phyloP scores from a whole-genome alignment of 2,888 invertebrate genomes.

The Tinea trinotella region DNA sequence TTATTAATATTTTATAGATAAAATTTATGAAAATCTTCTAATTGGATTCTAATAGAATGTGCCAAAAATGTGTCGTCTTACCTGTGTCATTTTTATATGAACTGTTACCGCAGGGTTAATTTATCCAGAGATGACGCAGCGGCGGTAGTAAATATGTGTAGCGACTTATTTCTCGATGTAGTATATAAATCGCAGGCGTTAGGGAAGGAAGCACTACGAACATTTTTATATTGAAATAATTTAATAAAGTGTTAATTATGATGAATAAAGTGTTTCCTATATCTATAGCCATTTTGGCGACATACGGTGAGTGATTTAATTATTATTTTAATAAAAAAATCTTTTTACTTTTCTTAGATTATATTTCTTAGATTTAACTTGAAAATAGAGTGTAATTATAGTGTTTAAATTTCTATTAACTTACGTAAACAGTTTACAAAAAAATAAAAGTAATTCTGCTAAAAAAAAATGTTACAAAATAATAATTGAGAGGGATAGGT shows the following conservation, averaged over 20 bases:
- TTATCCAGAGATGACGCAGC: slow-evolving; percentile 52
- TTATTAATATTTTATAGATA: not conserved
- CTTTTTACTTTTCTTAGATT: too few relatives aligned
- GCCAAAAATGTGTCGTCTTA: too few relatives aligned
- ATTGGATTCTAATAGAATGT: not conserved
- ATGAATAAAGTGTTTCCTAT: slow-evolving; percentile 32
- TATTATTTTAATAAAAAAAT: too few relatives aligned
- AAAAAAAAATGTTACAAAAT: too few relatives aligned
- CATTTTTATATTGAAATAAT: not conserved
- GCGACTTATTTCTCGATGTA: slow-evolving; percentile 48
- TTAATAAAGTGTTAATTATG: slow-evolving; percentile 37
- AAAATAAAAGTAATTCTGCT: too few relatives aligned
- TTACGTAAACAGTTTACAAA: too few relatives aligned
- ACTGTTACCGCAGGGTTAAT: slow-evolving; percentile 55
- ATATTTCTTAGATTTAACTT: too few relatives aligned
- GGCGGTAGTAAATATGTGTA: slow-evolving; percentile 49
- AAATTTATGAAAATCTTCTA: not conserved
- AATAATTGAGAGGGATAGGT: too few relatives aligned
- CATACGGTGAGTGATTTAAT: slow-evolving; percentile 60
- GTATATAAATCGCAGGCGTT: slow-evolving; percentile 58
- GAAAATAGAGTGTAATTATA: too few relatives aligned
- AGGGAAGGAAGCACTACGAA: slow-evolving; percentile 45
- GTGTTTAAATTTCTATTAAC: too few relatives aligned
- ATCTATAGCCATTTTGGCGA: slow-evolving; percentile 44
- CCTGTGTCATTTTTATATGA: too few relatives aligned